A percentile compares a stretch with the other conserved stretches of the same genome.
Evolutionary conservation across 2,888 invertebrate species (phyloP).

Genomic region (Acrobasis consociella): DNA sequence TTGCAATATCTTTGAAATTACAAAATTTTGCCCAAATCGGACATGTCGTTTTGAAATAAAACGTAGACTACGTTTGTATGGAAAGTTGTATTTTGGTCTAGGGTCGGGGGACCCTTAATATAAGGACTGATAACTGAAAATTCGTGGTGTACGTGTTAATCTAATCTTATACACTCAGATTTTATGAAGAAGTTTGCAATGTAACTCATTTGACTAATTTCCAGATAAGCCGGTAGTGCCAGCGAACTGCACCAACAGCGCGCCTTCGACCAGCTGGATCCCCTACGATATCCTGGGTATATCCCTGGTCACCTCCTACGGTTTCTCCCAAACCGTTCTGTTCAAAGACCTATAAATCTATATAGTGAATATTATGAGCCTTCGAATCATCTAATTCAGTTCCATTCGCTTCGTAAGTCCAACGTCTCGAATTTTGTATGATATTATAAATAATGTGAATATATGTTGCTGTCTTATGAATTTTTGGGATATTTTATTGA

Average conservation of each 20-base stretch:
- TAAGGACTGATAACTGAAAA: too few relatives aligned
- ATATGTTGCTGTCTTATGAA: constrained; percentile 60
- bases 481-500: constrained; percentile 61
- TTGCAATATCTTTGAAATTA: too few relatives aligned
- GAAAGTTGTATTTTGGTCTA: too few relatives aligned
- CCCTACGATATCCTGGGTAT: constrained; percentile 46
- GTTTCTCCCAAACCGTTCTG: constrained; percentile 48
- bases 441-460: constrained; percentile 41
- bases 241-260: constrained; percentile 68
- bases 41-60: too few relatives aligned
- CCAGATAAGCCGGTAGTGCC: constrained; percentile 70
- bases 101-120: too few relatives aligned
- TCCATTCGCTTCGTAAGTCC: constrained; percentile 31
- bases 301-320: constrained; percentile 41
- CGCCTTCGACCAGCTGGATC: constrained; percentile 38
- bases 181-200: too few relatives aligned
- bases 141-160: too few relatives aligned
- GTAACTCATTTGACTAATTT: constrained; percentile 36
- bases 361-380: constrained; percentile 23
- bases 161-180: too few relatives aligned
- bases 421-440: constrained; percentile 35
- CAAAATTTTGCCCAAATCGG: too few relatives aligned
- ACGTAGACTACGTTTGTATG: too few relatives aligned
- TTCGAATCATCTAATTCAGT: constrained; percentile 26
- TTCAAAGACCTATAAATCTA: constrained; percentile 46